Evolutionary conservation across 2,888 invertebrate genomes (phyloP).

Genomic region (Timandra comae): DNA sequence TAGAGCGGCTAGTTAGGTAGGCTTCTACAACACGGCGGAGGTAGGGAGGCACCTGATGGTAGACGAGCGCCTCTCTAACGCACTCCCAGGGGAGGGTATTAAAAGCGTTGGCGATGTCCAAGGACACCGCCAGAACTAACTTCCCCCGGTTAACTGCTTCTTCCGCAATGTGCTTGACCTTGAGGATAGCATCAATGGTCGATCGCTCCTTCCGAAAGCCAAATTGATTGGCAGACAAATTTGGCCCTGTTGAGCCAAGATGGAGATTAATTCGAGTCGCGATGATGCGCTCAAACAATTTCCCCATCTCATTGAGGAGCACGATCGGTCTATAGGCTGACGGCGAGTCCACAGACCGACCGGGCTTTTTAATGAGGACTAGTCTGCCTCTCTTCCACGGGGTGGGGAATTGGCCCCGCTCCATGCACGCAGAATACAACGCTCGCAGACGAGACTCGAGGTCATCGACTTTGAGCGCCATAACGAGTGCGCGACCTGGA

Average conservation of each 20-base stretch:
- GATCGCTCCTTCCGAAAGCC: not conserved
- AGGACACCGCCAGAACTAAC: constrained; percentile 15
- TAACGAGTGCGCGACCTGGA: constrained; percentile 76
- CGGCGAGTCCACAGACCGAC: constrained; percentile 4
- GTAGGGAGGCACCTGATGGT: constrained; percentile 13
- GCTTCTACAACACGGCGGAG: constrained; percentile 5
- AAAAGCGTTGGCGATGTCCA: constrained; percentile 21
- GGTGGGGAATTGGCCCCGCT: not conserved
- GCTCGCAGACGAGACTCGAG: not conserved
- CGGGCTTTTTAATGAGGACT: constrained; percentile 7
- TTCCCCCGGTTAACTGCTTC: constrained; percentile 8
- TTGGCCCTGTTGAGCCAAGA: not conserved
- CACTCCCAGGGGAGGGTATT: constrained; percentile 14
- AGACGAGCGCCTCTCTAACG: constrained; percentile 12
- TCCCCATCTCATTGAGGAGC: constrained; percentile 9
- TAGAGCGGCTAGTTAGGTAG: no score
- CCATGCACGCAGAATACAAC: constrained; percentile 5
- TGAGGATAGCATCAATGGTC: not conserved
- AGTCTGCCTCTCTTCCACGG: constrained; percentile 5
- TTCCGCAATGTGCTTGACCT: not conserved
- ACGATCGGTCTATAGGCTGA: constrained; percentile 13
- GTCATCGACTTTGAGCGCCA: constrained; percentile 11
- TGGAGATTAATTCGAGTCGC: constrained; percentile 1
- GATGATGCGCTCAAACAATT: constrained; percentile 3
- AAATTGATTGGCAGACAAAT: not conserved